Evolutionary conservation across 1,140 invertebrate species (phyloP), one percentile per base, ranked within the genome.

Genomic region (Bombus balteatus): DNA sequence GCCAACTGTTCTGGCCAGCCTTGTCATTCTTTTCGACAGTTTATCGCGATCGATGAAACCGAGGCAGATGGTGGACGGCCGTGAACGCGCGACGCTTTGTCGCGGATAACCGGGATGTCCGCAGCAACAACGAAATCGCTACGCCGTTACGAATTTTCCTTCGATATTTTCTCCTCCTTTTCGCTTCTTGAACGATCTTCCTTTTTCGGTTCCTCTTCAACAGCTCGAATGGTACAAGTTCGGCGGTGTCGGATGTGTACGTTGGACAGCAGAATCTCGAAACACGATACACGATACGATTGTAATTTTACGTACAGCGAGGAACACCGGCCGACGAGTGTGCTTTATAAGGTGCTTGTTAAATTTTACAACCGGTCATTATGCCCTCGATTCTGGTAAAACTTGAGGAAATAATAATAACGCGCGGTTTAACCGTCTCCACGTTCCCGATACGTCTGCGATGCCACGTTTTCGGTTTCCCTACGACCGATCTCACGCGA

Each of bases 291-390:
- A 22, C 32, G 57, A 80, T 47, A 22, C 32, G 76, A 85, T 47
- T 41, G 77, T 34, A 53, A 73, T 85, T 80, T 85, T 80, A 62
- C 39, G 66, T 78, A 65, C 13, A 43, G 39, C 53, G 37, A 25
- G 47, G 25, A 72, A 62, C 53, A 18, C 62, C 28, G 59, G 41
- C n/a, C 18, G 57, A 71, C 76, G 76, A 43, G 83, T 73, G 77
- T 74, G 65, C 85, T 87, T 78, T 84, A 78, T 84, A 87, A 71
- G 82, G 86, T 77, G 86, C 83, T 87, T 81, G 83, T 86, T 87
- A 86, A 85, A 83, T 78, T 87, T 87, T 87, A 87, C 72, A 86
- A 81, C 83, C 83, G 68, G 47, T 73, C 74, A 87, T 87, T 86
- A 87, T 75, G 83, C 76, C 57, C 81, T 75, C 41, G 81, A 83